Conservation (phyloP, 1,140 invertebrate species). For the Drosophila hydei region DNA sequence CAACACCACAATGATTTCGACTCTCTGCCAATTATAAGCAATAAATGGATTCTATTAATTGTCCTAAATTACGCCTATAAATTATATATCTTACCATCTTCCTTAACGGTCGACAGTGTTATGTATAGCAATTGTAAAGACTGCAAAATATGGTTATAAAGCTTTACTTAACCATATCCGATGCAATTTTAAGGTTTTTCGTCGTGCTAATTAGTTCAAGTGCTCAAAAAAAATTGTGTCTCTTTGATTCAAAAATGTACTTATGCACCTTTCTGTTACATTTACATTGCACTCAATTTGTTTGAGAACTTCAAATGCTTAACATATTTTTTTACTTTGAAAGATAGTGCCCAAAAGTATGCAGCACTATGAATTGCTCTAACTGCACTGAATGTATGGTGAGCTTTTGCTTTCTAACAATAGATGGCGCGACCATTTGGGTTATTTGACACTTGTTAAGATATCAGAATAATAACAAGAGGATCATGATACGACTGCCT, state of each 20-base stretch:
- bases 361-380: background rate
- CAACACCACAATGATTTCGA: background rate
- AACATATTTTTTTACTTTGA: background rate
- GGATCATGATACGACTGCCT: too few relatives aligned
- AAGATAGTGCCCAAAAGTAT: slow-evolving; percentile 15
- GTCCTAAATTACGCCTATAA: background rate
- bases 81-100: slow-evolving; percentile 21
- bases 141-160: background rate
- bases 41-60: background rate
- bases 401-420: background rate
- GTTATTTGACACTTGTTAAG: too few relatives aligned
- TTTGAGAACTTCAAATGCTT: background rate
- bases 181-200: slow-evolving; percentile 9
- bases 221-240: background rate
- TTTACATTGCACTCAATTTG: background rate
- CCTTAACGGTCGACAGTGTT: background rate
- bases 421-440: too few relatives aligned
- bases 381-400: background rate
- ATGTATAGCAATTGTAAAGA: background rate
- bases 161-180: background rate
- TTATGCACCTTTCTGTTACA: too few relatives aligned
- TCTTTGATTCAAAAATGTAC: background rate
- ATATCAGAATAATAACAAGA: too few relatives aligned
- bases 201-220: slow-evolving; percentile 3
- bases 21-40: background rate